A percentile compares a stretch with the other conserved stretches of the same genome.
These are phyloP conservation scores for Meiosimyza decipiens DNA, from an alignment of 2,888 invertebrate species.

Conservation along the genomic window DNA sequence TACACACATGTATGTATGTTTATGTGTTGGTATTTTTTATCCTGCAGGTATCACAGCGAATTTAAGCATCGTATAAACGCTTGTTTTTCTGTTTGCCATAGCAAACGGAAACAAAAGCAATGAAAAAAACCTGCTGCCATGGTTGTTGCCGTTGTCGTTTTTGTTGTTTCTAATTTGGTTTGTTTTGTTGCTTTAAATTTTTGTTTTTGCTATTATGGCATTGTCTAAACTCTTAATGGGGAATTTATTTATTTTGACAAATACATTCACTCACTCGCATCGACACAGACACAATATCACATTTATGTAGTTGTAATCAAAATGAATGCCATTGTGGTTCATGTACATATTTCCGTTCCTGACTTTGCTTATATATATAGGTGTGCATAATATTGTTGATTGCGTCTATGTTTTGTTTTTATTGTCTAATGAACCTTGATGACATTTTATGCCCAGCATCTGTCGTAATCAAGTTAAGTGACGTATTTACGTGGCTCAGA, in stretches of 20 bases:
- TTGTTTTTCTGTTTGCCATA: background rate
- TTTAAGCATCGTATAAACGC: constrained; percentile 21
- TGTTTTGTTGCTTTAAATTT: constrained; percentile 1
- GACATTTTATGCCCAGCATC: too few relatives aligned
- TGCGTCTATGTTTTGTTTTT: too few relatives aligned
- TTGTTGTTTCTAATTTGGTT: constrained; percentile 10
- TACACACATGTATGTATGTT: background rate
- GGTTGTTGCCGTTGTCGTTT: background rate
- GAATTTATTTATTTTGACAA: constrained; percentile 33
- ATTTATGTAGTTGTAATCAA: constrained; percentile 2
- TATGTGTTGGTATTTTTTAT: constrained; percentile 12
- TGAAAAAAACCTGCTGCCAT: background rate
- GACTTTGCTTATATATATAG: too few relatives aligned
- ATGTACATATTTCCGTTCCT: too few relatives aligned
- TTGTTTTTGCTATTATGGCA: background rate
- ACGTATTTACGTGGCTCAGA: too few relatives aligned
- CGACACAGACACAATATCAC: constrained; percentile 5
- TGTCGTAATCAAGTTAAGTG: too few relatives aligned
- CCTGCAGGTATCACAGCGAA: constrained; percentile 22
- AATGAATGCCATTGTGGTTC: constrained; percentile 21
- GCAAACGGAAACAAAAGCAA: constrained; percentile 2
- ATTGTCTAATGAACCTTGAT: too few relatives aligned
- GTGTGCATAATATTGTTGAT: too few relatives aligned
- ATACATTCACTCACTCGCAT: background rate
- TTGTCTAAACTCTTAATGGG: constrained; percentile 20